phyloP scores from a whole-genome alignment of 2,888 invertebrate species.

The Apantesis nais region DNA sequence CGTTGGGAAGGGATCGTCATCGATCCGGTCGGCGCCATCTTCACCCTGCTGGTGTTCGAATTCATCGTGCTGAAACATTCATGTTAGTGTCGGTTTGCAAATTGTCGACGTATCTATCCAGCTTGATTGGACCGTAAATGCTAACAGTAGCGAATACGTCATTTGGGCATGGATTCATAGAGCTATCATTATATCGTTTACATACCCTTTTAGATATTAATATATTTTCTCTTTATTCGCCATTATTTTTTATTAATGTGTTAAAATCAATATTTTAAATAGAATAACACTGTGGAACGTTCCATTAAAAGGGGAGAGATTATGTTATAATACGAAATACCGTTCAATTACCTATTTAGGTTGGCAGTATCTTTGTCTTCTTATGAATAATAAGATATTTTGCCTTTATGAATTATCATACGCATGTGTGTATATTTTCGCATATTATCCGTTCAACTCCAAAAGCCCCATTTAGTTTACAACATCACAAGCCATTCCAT shows the following conservation, averaged over 20 bases:
- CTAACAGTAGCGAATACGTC: conserved; percentile 55
- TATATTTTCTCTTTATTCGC: neutral
- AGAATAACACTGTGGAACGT: too few species aligned
- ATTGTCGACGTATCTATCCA: conserved; percentile 50
- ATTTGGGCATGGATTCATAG: conserved; percentile 46
- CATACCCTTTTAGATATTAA: conserved; percentile 1
- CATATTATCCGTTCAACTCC: neutral
- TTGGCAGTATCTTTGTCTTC: too few species aligned
- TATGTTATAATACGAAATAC: neutral
- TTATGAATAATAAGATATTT: neutral
- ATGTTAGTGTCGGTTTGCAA: conserved; percentile 41
- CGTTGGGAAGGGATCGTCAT: too few species aligned
- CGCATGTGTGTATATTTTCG: too few species aligned
- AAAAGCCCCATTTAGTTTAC: neutral
- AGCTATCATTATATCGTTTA: conserved; percentile 30
- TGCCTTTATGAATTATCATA: too few species aligned
- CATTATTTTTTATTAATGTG: neutral
- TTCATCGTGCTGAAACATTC: too few species aligned
- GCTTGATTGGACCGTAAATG: conserved; percentile 70
- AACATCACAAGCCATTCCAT: neutral
- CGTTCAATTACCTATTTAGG: neutral
- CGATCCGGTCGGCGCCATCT: too few species aligned
- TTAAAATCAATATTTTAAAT: neutral
- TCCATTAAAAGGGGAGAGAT: neutral
- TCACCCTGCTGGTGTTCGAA: too few species aligned